These are phyloP conservation scores for Trachymyrmex septentrionalis DNA, from an alignment of 1,140 invertebrate genomes.

Conservation along the genomic window DNA sequence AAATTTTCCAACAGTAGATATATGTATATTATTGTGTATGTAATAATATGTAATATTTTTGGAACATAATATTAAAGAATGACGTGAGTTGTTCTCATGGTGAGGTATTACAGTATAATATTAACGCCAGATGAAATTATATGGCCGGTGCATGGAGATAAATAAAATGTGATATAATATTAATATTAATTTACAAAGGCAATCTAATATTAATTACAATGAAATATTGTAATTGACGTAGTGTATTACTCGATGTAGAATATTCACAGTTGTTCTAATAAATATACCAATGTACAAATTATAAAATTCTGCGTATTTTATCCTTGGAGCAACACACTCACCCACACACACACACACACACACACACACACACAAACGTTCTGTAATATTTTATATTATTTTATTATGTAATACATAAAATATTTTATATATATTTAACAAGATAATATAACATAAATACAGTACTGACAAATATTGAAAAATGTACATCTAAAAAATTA, in stretches of 20 bases:
- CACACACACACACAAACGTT: neutral
- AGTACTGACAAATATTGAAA: neutral
- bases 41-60: neutral
- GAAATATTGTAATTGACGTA: neutral
- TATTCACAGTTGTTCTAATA: conserved; percentile 17
- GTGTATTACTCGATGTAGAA: neutral
- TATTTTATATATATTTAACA: too few species aligned
- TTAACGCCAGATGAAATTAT: conserved; percentile 30
- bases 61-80: conserved; percentile 13
- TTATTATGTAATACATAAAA: too few species aligned
- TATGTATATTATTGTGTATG: neutral
- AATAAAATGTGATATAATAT: conserved; percentile 31
- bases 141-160: neutral
- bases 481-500: neutral
- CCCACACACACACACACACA: too few species aligned
- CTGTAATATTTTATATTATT: too few species aligned
- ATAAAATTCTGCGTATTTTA: conserved; percentile 12
- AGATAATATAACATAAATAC: neutral
- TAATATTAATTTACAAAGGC: conserved; percentile 34
- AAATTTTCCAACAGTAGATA: too few species aligned
- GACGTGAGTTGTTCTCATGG: neutral
- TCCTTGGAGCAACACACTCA: neutral
- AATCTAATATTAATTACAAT: conserved; percentile 36
- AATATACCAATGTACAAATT: neutral
- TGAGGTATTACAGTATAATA: conserved; percentile 5